Base-by-base conservation (phyloP, 2,888 invertebrate genomes). In the Andrena camellia region DNA sequence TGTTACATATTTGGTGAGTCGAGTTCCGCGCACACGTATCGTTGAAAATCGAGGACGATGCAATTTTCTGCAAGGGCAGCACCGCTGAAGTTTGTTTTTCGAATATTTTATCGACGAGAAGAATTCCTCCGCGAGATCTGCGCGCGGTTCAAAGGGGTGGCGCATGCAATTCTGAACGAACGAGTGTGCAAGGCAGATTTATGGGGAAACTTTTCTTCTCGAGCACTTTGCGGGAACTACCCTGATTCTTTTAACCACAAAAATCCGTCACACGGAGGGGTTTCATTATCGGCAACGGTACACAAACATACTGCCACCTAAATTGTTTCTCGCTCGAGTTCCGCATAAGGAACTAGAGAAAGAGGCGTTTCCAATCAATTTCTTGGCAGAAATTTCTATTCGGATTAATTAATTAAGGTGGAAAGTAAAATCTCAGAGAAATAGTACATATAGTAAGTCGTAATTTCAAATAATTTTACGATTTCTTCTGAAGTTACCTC, bases 151-250 rank as follows among this genome's bases (percentile, higher is more conserved):
- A 50, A 62, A 42, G 52, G 31, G 71, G 8, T 23, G 54, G 42
- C 54, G 73, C 57, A 69, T 63, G 68, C 35, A 73, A 73, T 78
- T 73, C 73, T 52, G 52, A 73, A 64, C 66, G 80, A 52, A 66
- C 66, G 66, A 57, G 57, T 70, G 70, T 67, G 67, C 57, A 23
- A 54, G 81, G 64, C 72, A 75, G 81, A 76, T 83, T 83, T 83
- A 83, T 83, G 63, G 75, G 59, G 57, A 81, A 83, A 81, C 81
- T 83, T 83, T 80, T 75, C 75, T 75, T 81, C 68, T 3, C 57
- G 26, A 63, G 75, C 63, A 70, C 80, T 79, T 71, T 60, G 33
- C 50, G 62, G 52, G 52, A 83, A 68, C 74, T 72, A 76, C 48
- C 70, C 57, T 76, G 81, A 81, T 76, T 83, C 81, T 69, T 83